A percentile compares a stretch with the other conserved stretches of the same genome.
phyloP scores from a whole-genome alignment of 2,797 vertebrate genomes.

The Astyanax mexicanus region DNA sequence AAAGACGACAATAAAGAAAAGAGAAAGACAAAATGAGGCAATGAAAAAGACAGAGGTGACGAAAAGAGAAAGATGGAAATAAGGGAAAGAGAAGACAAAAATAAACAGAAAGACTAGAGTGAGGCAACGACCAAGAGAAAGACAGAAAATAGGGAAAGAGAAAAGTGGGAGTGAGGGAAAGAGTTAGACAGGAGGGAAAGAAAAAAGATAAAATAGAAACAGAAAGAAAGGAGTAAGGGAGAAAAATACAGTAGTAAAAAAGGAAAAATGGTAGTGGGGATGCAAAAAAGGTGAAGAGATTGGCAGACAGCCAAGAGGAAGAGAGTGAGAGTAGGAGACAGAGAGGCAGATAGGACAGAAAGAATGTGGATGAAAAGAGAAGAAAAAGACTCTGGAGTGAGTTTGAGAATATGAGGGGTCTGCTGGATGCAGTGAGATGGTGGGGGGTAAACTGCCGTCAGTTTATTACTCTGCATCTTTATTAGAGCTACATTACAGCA shows the following conservation, averaged over 20 bases:
- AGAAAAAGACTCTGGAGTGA: not conserved
- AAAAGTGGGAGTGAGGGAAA: not conserved
- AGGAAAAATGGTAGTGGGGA: not conserved
- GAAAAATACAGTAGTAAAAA: not conserved
- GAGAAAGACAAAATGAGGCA: too few relatives aligned
- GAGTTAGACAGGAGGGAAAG: too few relatives aligned
- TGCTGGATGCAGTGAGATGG: not conserved
- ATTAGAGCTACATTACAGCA: constrained; percentile 8
- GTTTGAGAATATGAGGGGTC: not conserved
- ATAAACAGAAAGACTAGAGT: not conserved
- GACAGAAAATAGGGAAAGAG: not conserved
- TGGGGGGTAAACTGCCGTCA: not conserved
- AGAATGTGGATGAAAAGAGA: too few relatives aligned
- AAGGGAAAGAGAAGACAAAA: not conserved
- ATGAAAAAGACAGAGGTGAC: too few relatives aligned
- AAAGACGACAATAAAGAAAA: too few relatives aligned
- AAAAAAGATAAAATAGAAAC: not conserved
- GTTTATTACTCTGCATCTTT: constrained; percentile 4
- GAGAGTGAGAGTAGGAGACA: not conserved
- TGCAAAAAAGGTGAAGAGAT: not conserved
- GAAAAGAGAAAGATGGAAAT: not conserved
- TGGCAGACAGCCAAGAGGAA: not conserved
- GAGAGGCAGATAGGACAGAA: not conserved
- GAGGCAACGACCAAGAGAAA: too few relatives aligned
- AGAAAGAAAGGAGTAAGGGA: not conserved